Percentiles rank a stretch among this genome's conserved stretches.
phyloP scores from a whole-genome alignment of 2,797 vertebrate genomes.

The Danio albolineatus region DNA sequence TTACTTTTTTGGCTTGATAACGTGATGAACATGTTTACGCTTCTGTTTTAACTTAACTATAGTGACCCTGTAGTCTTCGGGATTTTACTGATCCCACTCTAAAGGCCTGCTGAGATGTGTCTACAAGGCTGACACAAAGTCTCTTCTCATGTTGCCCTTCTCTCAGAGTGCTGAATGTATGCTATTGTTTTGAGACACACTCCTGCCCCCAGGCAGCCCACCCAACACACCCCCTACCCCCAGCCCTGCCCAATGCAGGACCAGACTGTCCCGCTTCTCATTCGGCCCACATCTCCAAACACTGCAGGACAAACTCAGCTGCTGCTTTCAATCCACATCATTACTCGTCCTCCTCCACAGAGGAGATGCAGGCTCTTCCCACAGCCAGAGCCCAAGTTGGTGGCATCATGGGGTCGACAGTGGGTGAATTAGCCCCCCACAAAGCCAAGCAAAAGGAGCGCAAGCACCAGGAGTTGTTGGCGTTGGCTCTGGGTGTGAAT shows the following conservation, averaged over 20 bases:
- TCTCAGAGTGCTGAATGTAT: constrained; percentile 77
- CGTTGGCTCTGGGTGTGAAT: constrained; percentile 91
- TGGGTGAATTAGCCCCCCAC: constrained; percentile 79
- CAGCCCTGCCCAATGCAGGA: constrained; percentile 51
- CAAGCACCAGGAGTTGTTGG: constrained; percentile 92
- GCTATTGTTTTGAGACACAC: constrained; percentile 90
- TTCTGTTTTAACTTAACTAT: constrained; percentile 63
- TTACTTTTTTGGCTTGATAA: no score
- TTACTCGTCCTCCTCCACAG: constrained; percentile 58
- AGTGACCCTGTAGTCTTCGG: constrained; percentile 59
- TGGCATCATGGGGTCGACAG: constrained; percentile 70
- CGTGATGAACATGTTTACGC: no score
- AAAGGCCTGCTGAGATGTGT: constrained; percentile 73
- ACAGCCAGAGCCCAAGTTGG: constrained; percentile 73
- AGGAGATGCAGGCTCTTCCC: constrained; percentile 81
- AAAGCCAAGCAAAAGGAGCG: constrained; percentile 84
- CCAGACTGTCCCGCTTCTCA: constrained; percentile 57
- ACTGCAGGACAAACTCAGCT: constrained; percentile 10
- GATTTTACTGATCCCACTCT: constrained; percentile 76
- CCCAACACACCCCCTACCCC: constrained; percentile 68
- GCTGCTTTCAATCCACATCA: constrained; percentile 38
- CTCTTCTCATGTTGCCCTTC: constrained; percentile 50
- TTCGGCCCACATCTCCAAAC: constrained; percentile 29
- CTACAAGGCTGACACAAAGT: constrained; percentile 64
- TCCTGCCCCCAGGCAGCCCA: constrained; percentile 85